Evolutionary conservation across 2,888 invertebrate species (phyloP), one percentile per base, ranked within the genome.

Genomic region (Anoncus sp.): DNA sequence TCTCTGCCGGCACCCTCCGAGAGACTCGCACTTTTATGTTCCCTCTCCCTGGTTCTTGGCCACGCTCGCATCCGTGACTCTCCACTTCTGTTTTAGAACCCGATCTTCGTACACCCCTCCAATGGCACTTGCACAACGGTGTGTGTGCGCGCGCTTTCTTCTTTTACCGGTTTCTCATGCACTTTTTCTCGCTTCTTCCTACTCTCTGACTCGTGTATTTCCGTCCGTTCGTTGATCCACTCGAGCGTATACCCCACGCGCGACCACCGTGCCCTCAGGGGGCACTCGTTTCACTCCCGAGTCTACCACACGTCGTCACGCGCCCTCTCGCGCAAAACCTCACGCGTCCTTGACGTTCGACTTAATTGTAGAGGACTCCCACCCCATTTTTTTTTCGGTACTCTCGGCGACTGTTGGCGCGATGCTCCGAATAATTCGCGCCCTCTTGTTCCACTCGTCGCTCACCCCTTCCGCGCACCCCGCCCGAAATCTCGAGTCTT

Each of bases 401-500:
- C 45, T 31, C 49, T 47, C 35, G 43, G n/a, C 45, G 24, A 18
- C 45, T 45, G n/a, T 14, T 18, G n/a, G 40, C 27, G 51, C 66
- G 38, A 69, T 63, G 49, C 63, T 73, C 53, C 73, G 69, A 74
- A 74, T 77, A 74, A 70, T 77, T 77, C 69, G 74, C 65, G 73
- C 71, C n/a, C 65, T 45, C 75, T 69, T 51, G 35, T 55, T 49
- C 22, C 16, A 49, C 63, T 49, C 49, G 18, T 27, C 20, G n/a
- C 40, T 20, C 53, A 7, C 43, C 20, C 31, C 20, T 27, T 31
- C 45, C 55, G 5, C 22, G 14, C 18, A 24, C 20, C 47, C 45
- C 45, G 31, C 18, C 18, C 47, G 47, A 62, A 47, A 62, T 47
- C 63, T 63, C 38, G 63, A 49, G 63, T 35, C 67, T 43, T 16